A percentile compares a stretch with the other conserved stretches of the same genome.
Conservation (phyloP, 2,888 invertebrate species). For the Macrophya annulata region DNA sequence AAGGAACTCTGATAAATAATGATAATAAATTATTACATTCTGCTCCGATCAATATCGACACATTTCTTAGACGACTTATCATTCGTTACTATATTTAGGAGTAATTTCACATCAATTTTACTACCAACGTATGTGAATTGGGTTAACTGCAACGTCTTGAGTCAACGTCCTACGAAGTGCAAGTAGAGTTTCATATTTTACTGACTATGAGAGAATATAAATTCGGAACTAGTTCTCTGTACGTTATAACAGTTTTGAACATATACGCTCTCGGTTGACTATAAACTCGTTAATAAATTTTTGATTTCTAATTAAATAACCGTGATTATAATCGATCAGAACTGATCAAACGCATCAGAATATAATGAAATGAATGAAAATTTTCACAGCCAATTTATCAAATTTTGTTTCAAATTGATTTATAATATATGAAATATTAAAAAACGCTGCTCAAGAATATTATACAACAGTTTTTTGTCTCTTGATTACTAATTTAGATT, state of each 20-base stretch:
- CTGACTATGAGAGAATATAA: not conserved
- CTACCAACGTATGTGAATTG: not conserved
- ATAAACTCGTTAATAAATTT: not conserved
- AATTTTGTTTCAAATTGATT: not conserved
- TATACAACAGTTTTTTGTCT: not conserved
- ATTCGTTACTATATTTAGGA: not conserved
- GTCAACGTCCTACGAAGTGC: slow-evolving; percentile 6
- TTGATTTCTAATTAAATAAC: not conserved
- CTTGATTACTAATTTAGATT: no score
- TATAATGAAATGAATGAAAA: not conserved
- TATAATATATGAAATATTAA: not conserved
- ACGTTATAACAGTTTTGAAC: not conserved
- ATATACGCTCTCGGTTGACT: not conserved
- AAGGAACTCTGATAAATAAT: slow-evolving; percentile 2
- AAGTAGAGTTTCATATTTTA: not conserved
- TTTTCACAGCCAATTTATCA: not conserved
- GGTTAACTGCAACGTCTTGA: not conserved
- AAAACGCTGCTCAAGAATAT: not conserved
- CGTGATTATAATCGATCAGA: not conserved
- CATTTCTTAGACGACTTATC: not conserved
- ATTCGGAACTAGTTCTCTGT: not conserved
- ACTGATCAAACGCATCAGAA: not conserved
- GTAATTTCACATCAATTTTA: not conserved
- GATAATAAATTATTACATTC: not conserved
- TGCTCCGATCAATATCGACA: not conserved